Percentiles rank a stretch among this genome's conserved stretches.
phyloP scores from a whole-genome alignment of 2,797 vertebrate genomes.

The Gymnoscopelus microlampas region DNA sequence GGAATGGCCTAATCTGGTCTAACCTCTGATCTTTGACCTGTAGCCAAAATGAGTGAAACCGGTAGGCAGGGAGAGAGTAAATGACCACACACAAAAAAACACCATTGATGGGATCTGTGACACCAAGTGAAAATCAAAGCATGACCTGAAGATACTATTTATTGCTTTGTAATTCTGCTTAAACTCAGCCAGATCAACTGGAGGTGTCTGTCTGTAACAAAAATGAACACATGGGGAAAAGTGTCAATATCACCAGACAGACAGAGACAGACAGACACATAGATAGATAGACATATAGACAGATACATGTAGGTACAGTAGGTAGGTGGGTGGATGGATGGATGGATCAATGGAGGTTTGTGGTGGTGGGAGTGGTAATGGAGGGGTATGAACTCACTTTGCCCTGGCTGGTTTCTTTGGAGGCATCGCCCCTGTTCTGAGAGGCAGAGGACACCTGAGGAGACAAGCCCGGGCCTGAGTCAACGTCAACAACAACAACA shows the following conservation, averaged over 20 bases:
- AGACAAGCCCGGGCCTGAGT: conserved; percentile 70
- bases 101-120: neutral
- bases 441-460: conserved; percentile 76
- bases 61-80: neutral
- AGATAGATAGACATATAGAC: too few species aligned
- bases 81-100: neutral
- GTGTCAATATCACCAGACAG: too few species aligned
- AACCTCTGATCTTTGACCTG: too few species aligned
- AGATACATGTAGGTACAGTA: too few species aligned
- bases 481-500: conserved; percentile 31
- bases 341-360: neutral
- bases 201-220: too few species aligned
- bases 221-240: too few species aligned
- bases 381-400: conserved; percentile 80
- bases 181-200: too few species aligned
- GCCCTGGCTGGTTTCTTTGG: conserved; percentile 81
- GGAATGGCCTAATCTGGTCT: too few species aligned
- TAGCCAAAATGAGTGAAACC: too few species aligned
- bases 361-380: conserved; percentile 36
- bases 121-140: neutral
- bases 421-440: conserved; percentile 69
- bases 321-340: too few species aligned
- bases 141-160: neutral
- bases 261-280: too few species aligned
- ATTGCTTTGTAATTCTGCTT: too few species aligned